phyloP scores from a whole-genome alignment of 2,113 vertebrate genomes.

The Setophaga kirtlandii region DNA sequence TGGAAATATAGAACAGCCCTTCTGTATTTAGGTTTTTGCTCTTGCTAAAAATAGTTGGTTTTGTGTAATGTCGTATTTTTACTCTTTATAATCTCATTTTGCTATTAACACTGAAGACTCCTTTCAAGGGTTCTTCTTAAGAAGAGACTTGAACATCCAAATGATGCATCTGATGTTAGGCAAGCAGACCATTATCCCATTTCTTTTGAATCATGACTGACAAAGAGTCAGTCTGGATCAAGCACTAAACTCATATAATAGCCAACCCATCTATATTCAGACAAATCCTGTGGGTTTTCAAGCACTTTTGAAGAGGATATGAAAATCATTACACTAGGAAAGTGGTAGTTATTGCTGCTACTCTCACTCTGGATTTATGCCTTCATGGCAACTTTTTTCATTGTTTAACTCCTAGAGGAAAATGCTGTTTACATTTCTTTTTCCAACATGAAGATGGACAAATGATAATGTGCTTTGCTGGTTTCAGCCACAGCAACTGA shows the following conservation, averaged over 20 bases:
- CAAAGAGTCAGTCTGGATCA: not conserved
- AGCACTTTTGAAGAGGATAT: not conserved
- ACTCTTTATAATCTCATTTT: not conserved
- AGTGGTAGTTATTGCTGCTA: not conserved
- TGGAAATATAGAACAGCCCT: not conserved
- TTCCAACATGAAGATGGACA: not conserved
- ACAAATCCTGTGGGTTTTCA: not conserved
- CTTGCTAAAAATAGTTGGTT: not conserved
- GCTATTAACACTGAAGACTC: not conserved
- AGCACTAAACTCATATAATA: not conserved
- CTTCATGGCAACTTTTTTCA: not conserved
- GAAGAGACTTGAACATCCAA: not conserved
- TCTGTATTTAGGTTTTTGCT: not conserved
- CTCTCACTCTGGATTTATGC: not conserved
- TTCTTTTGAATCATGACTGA: not conserved
- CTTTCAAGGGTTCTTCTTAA: not conserved
- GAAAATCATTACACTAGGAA: not conserved
- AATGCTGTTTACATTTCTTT: not conserved
- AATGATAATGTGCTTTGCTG: not conserved
- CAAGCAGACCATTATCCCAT: not conserved
- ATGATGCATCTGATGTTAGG: not conserved
- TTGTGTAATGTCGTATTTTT: not conserved
- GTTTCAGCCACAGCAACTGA: conserved; percentile 6
- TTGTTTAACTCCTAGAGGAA: not conserved
- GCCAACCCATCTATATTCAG: not conserved